These are phyloP conservation scores for Mythimna impura DNA, from an alignment of 2,888 invertebrate species.

Conservation along the genomic window DNA sequence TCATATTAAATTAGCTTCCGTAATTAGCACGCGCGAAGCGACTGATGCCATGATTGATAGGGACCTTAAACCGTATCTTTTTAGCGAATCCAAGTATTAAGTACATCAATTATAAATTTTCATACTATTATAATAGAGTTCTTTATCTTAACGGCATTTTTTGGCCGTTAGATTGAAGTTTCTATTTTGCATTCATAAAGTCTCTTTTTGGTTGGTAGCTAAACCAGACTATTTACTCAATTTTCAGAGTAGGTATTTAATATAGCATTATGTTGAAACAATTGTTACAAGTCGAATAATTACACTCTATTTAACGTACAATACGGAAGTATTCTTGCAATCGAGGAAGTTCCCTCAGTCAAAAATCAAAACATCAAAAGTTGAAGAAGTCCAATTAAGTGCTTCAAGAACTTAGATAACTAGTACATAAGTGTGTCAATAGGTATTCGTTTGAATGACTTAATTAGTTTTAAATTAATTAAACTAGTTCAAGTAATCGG, in stretches of 20 bases:
- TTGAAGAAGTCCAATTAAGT: constrained; percentile 19
- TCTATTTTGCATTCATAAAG: constrained; percentile 12
- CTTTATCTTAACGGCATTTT: constrained; percentile 9
- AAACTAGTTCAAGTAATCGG: constrained; percentile 46
- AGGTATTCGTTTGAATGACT: constrained; percentile 45
- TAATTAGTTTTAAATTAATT: constrained; percentile 38
- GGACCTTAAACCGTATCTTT: constrained; percentile 42
- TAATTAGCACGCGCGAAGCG: constrained; percentile 53
- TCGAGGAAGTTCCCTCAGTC: background rate
- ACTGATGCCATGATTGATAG: no score
- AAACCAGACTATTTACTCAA: constrained; percentile 20
- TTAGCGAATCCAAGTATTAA: constrained; percentile 22
- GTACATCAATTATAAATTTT: constrained; percentile 27
- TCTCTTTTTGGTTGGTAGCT: background rate
- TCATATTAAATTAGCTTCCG: constrained; percentile 31
- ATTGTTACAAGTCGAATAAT: constrained; percentile 8
- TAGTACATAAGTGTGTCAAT: constrained; percentile 53
- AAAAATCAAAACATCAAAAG: constrained; percentile 5
- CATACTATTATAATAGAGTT: constrained; percentile 22
- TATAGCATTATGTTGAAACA: constrained; percentile 24
- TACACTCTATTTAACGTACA: background rate
- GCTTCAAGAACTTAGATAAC: constrained; percentile 42
- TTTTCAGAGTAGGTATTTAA: constrained; percentile 5
- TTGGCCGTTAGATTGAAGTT: constrained; percentile 5
- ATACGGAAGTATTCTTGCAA: background rate